Evolutionary conservation across 2,888 invertebrate genomes (phyloP), one percentile per base, ranked within the genome.

Genomic region (Drosophila leonis): DNA sequence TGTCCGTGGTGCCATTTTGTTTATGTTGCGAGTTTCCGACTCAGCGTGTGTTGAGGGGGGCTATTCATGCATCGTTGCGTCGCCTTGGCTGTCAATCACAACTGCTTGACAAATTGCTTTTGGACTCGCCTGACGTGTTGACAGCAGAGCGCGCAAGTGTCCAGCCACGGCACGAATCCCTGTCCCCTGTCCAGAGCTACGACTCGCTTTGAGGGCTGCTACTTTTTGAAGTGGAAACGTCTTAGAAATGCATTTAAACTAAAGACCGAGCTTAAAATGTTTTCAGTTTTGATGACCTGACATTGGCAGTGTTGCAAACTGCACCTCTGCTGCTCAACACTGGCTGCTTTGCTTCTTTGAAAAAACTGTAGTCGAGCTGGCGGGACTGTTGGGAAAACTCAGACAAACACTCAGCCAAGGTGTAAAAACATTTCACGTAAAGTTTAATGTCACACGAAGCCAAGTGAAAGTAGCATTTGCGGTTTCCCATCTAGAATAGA

Each of bases 91-190:
- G 86, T 88, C 86, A 87, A 90, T 87, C 88, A 88, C 83, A 90
- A 83, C 80, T 78, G 86, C 59, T 78, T 87, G 87, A 87, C 87
- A 87, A 87, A 90, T 87, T 87, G 88, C 83, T 87, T 83, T 88
- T 81, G 88, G 79, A 85, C 83, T 66, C 75, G 68, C 67, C 74
- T 88, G 88, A 85, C 79, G 73, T 76, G 84, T 63, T 90, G 89
- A 78, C 78, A 76, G 83, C 27, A 42, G 35, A 35, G 27, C 54
- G 52, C 24, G 37, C 63, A 31, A 46, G 9, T 65, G 52, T 52
- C 60, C 52, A 55, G 55, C 37, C 44, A 31, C 18, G 46, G 44
- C 44, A 27, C 9, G 4, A 33, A n/a, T n/a, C 2, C 56, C 24
- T 6, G 27, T 33, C 18, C 10, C 5, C 35, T 2, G 5, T 37